These are phyloP conservation scores for Cyanoderma ruficeps DNA, from an alignment of 2,113 vertebrate species.

Conservation along the genomic window DNA sequence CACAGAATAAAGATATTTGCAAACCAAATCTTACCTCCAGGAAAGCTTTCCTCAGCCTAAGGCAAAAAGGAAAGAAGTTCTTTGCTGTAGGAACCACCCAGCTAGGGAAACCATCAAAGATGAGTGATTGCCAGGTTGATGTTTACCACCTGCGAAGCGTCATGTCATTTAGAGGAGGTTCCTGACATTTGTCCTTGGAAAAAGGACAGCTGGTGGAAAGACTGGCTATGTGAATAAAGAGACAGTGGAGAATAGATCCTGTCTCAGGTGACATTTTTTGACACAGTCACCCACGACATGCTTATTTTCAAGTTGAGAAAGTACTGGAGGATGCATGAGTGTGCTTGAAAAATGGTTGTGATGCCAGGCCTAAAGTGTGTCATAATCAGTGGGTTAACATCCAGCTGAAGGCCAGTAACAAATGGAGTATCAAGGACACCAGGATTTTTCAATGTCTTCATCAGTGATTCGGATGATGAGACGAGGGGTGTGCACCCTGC, in stretches of 20 bases:
- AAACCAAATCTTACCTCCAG: neutral
- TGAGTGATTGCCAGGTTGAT: neutral
- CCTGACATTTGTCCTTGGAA: neutral
- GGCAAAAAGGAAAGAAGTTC: neutral
- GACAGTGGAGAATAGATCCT: neutral
- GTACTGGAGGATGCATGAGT: neutral
- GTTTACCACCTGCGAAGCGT: neutral
- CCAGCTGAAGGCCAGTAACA: neutral
- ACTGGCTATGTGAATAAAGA: neutral
- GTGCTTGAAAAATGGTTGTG: neutral
- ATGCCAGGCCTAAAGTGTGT: neutral
- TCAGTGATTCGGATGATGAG: neutral
- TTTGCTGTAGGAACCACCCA: neutral
- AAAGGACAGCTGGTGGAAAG: neutral
- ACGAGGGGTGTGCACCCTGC: neutral
- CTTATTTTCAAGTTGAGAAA: neutral
- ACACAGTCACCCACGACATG: neutral
- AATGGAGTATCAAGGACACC: rapidly evolving
- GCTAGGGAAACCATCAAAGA: neutral
- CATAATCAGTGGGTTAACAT: neutral
- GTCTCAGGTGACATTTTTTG: neutral
- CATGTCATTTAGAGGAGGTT: neutral
- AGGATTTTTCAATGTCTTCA: neutral
- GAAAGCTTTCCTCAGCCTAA: neutral
- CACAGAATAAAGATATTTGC: neutral